Percentiles rank a stretch among this genome's conserved stretches.
These are phyloP conservation scores for Drosophila sucinea DNA, from an alignment of 1,140 invertebrate genomes.

Conservation along the genomic window DNA sequence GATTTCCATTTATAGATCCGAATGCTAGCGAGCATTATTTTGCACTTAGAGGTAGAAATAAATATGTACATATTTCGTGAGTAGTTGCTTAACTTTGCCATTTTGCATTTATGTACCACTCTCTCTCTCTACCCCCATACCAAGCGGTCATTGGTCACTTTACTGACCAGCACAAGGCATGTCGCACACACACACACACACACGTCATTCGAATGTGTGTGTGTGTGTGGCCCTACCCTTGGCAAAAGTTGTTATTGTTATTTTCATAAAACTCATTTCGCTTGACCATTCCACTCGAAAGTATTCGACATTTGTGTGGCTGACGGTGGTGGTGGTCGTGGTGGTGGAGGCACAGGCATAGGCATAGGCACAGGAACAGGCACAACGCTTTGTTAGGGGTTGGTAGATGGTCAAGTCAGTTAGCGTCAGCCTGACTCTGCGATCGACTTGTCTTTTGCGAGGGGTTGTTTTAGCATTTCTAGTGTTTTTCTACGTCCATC, in stretches of 20 bases:
- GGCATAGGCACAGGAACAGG: neutral
- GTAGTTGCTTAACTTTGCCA: constrained; percentile 39
- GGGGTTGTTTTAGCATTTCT: constrained; percentile 49
- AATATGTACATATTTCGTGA: neutral
- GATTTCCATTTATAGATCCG: constrained; percentile 5
- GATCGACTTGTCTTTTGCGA: constrained; percentile 49
- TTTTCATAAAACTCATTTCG: constrained; percentile 36
- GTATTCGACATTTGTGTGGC: constrained; percentile 22
- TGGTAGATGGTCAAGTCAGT: constrained; percentile 44
- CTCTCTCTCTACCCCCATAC: neutral
- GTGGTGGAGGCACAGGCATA: constrained; percentile 29
- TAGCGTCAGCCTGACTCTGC: constrained; percentile 30
- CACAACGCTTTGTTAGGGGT: constrained; percentile 40
- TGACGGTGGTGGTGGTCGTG: constrained; percentile 12
- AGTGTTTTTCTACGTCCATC: constrained; percentile 9
- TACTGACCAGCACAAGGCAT: constrained; percentile 69
- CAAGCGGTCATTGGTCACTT: constrained; percentile 55
- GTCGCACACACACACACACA: neutral
- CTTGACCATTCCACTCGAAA: constrained; percentile 51
- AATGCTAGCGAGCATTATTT: constrained; percentile 33
- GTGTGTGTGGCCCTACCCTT: constrained; percentile 11
- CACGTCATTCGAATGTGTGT: constrained; percentile 1
- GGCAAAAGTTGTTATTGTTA: constrained; percentile 41
- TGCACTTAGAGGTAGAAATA: constrained; percentile 37
- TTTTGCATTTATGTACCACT: constrained; percentile 30